Conservation (phyloP, 1,140 invertebrate genomes). For the Drosophila sulfurigaster region DNA sequence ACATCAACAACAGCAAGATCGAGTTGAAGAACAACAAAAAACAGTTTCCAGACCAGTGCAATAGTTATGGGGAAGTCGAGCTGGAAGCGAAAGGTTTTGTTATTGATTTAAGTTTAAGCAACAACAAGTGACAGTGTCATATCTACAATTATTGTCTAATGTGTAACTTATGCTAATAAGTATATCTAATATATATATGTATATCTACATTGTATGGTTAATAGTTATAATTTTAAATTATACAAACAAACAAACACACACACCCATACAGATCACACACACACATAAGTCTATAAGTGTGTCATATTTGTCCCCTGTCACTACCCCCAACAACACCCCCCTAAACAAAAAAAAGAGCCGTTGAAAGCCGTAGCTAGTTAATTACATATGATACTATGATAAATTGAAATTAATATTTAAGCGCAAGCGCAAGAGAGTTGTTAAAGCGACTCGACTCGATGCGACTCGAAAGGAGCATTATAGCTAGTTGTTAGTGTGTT, state of each 20-base stretch:
- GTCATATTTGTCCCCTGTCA: slow-evolving; percentile 2
- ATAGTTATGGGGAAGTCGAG: slow-evolving; percentile 56
- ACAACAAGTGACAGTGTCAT: slow-evolving; percentile 80
- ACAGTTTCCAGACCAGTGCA: slow-evolving; percentile 69
- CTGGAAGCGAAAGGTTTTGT: slow-evolving; percentile 54
- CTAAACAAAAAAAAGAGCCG: slow-evolving; percentile 14
- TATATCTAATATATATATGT: slow-evolving; percentile 31
- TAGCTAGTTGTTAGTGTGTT: slow-evolving; percentile 49
- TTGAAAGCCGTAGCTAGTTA: slow-evolving; percentile 53
- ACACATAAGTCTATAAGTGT: slow-evolving; percentile 11
- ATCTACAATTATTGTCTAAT: slow-evolving; percentile 75
- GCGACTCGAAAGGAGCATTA: slow-evolving; percentile 30
- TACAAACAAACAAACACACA: background rate
- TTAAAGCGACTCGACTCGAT: slow-evolving; percentile 4
- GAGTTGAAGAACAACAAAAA: slow-evolving; percentile 26
- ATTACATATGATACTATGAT: slow-evolving; percentile 33
- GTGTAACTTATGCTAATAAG: slow-evolving; percentile 57
- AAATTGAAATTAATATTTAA: slow-evolving; percentile 21
- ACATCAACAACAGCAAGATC: slow-evolving; percentile 5
- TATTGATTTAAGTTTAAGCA: slow-evolving; percentile 62
- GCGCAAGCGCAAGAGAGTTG: slow-evolving; percentile 23
- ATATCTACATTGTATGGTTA: slow-evolving; percentile 30
- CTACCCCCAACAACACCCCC: background rate
- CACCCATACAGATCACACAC: background rate
- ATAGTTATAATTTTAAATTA: slow-evolving; percentile 43